Conservation (phyloP, 2,113 vertebrate genomes). For the Mastomys natalensis region DNA sequence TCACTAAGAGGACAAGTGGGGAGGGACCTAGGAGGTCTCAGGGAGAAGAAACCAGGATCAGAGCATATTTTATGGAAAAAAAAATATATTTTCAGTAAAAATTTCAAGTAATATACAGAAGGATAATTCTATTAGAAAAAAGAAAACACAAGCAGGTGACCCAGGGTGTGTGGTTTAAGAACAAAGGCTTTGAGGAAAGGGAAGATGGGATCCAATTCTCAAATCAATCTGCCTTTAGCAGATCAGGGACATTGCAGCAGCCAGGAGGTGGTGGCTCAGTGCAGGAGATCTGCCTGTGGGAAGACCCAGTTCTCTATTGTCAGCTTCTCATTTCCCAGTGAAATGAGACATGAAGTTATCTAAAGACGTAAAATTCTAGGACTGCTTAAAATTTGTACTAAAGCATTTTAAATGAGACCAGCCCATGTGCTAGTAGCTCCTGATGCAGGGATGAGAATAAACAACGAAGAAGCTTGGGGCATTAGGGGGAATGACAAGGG, state of each 20-base stretch:
- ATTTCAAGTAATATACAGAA: background rate
- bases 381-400: conserved; percentile 14
- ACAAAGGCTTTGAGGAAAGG: conserved; percentile 9
- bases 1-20: background rate
- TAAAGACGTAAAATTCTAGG: background rate
- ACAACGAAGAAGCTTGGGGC: background rate
- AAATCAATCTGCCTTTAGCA: background rate
- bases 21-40: background rate
- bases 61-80: too few relatives aligned
- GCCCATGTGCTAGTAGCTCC: background rate
- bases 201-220: background rate
- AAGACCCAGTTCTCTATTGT: background rate
- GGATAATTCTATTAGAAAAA: conserved; percentile 21
- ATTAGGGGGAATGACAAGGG: background rate
- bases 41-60: background rate
- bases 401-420: conserved; percentile 34
- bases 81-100: background rate
- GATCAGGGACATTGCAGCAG: background rate
- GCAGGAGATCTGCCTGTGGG: conserved; percentile 15
- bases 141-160: background rate
- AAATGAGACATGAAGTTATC: conserved; percentile 22
- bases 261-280: background rate
- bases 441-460: background rate
- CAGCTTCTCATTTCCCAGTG: conserved; percentile 28
- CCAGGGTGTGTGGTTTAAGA: background rate